Percentiles rank a stretch among this genome's conserved stretches.
Evolutionary conservation across 2,888 invertebrate genomes (phyloP).

Genomic region (Luperina nickerlii): DNA sequence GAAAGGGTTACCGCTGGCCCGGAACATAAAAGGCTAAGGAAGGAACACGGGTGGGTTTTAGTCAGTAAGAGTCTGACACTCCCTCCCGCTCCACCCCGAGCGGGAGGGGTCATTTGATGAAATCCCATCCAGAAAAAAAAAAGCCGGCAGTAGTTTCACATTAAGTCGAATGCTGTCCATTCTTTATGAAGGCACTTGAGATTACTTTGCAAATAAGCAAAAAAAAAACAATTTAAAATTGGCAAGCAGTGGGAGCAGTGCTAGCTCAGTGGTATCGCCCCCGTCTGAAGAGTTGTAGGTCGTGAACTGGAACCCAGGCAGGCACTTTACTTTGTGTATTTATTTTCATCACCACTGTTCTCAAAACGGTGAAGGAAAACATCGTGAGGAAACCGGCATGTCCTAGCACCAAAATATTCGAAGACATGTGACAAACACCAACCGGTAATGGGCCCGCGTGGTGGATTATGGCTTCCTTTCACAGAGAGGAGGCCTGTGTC

Average conservation of each 20-base stretch:
- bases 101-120: no score
- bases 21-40: no score
- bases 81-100: no score
- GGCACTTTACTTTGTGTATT: not conserved
- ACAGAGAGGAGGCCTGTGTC: not conserved
- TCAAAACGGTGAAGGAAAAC: not conserved
- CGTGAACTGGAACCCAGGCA: not conserved
- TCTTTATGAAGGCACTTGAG: not conserved
- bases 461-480: not conserved
- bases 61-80: no score
- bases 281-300: not conserved
- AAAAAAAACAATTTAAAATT: not conserved
- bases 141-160: no score
- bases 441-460: not conserved
- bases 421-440: not conserved
- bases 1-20: no score
- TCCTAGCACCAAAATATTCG: not conserved
- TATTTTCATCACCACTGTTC: not conserved
- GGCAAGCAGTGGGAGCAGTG: not conserved
- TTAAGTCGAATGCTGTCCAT: not conserved
- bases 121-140: no score
- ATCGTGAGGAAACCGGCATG: not conserved
- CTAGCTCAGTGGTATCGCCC: no score
- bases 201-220: not conserved
- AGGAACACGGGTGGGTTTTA: no score